These are phyloP conservation scores for Schizothorax lantsangensis DNA, from an alignment of 2,797 vertebrate genomes.

Conservation along the genomic window DNA sequence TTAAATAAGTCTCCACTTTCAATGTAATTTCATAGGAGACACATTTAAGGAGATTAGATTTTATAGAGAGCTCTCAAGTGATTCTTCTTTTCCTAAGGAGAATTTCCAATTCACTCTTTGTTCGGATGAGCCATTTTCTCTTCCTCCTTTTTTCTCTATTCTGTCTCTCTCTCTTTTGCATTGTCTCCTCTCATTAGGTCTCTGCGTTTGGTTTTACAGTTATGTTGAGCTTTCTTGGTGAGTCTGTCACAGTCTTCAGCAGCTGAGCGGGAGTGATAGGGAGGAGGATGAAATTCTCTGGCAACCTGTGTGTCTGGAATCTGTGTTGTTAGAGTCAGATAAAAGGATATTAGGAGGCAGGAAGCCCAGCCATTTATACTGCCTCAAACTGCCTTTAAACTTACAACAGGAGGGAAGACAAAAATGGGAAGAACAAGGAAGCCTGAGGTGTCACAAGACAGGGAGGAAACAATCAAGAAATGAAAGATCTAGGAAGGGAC, in stretches of 20 bases:
- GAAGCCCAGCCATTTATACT: neutral
- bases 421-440: neutral
- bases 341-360: neutral
- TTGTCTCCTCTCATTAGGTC: constrained; percentile 8
- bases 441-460: neutral
- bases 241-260: neutral
- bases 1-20: neutral
- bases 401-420: neutral
- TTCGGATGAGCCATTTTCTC: neutral
- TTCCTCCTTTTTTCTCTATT: neutral
- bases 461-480: constrained; percentile 57
- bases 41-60: neutral
- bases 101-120: neutral
- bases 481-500: constrained; percentile 34
- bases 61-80: neutral
- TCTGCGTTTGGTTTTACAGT: neutral
- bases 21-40: neutral
- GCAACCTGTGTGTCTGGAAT: constrained; percentile 11
- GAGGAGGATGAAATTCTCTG: constrained; percentile 2
- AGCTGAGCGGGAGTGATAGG: neutral
- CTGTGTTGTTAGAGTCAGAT: neutral
- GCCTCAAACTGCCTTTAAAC: constrained; percentile 4
- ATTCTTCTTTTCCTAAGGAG: neutral
- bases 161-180: neutral
- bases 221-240: constrained; percentile 19